A percentile compares a stretch with the other conserved stretches of the same genome.
phyloP scores from a whole-genome alignment of 2,113 vertebrate species.

The Centrocercus urophasianus region DNA sequence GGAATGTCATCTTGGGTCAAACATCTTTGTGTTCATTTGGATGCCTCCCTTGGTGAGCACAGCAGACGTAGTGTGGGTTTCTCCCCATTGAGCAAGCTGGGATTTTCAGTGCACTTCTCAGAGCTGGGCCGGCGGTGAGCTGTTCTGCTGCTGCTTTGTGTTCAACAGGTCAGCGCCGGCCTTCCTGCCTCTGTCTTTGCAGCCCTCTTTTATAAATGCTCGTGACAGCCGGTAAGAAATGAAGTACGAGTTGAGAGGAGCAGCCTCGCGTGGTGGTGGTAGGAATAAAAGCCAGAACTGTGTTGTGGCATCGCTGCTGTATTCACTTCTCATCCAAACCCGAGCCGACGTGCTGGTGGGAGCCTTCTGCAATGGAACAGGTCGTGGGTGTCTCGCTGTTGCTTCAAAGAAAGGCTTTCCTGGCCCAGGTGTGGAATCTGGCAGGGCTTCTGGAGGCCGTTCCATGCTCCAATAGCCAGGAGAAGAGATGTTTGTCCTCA shows the following conservation, averaged over 20 bases:
- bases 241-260: neutral
- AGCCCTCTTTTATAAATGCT: neutral
- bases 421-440: neutral
- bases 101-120: neutral
- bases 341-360: rapidly evolving
- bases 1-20: conserved; percentile 7
- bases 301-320: neutral
- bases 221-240: neutral
- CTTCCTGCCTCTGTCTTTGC: neutral
- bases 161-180: rapidly evolving
- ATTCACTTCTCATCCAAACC: neutral
- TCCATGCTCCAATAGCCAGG: neutral
- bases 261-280: neutral
- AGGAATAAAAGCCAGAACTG: neutral
- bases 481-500: neutral
- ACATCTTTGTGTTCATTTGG: neutral
- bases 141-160: neutral
- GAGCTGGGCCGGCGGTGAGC: neutral
- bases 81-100: neutral
- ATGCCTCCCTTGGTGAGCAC: neutral
- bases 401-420: neutral
- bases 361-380: neutral
- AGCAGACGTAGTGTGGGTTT: neutral
- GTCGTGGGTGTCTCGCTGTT: neutral
- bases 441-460: neutral